Conservation (phyloP, 2,888 invertebrate genomes). For the Hypomecis punctinalis region DNA sequence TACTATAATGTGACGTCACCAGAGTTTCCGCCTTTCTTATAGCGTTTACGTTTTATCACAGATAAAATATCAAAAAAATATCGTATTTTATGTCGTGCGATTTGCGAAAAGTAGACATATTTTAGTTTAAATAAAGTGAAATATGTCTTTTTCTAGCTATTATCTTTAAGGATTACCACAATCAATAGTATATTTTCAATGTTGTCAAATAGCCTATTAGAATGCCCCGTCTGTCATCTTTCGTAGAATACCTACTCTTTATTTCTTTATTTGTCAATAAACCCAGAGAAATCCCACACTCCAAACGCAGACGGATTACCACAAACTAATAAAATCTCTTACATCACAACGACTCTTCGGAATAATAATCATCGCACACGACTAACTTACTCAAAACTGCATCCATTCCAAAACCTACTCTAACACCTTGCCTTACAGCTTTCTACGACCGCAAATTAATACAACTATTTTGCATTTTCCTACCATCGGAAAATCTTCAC, state of each 20-base stretch:
- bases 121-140: too few relatives aligned
- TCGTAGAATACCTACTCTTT: background rate
- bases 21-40: too few relatives aligned
- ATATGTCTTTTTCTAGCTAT: too few relatives aligned
- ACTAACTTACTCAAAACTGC: constrained; percentile 20
- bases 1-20: too few relatives aligned
- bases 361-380: constrained; percentile 22
- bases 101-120: too few relatives aligned
- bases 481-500: background rate
- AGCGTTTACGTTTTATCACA: too few relatives aligned
- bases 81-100: too few relatives aligned
- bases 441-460: constrained; percentile 9
- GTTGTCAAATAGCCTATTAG: too few relatives aligned
- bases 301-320: constrained; percentile 11
- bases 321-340: constrained; percentile 30
- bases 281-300: constrained; percentile 10
- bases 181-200: too few relatives aligned
- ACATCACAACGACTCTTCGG: constrained; percentile 27
- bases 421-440: constrained; percentile 25
- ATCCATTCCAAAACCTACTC: constrained; percentile 25
- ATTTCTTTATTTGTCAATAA: constrained; percentile 9
- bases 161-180: too few relatives aligned
- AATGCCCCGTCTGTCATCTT: too few relatives aligned
- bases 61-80: too few relatives aligned
- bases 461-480: background rate